Evolutionary conservation across 2,888 invertebrate species (phyloP), one percentile per base, ranked within the genome.

Genomic region (Allacma fusca): DNA sequence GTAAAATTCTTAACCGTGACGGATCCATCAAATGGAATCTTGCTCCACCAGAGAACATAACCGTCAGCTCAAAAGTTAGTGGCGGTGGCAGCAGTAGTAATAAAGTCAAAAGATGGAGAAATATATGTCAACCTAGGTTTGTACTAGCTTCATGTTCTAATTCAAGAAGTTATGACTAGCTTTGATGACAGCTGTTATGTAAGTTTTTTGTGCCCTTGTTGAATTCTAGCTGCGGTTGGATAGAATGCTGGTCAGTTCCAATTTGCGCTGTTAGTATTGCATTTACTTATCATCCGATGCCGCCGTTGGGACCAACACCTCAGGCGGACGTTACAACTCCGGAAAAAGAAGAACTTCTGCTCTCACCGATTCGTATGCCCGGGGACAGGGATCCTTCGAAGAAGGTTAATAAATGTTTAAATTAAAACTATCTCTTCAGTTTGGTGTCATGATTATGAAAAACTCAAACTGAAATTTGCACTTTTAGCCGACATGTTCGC

Each of bases 171-270:
- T n/a, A n/a, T n/a, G n/a, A n/a, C n/a, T n/a, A n/a, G n/a, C n/a
- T n/a, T n/a, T n/a, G n/a, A n/a, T n/a, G n/a, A n/a, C n/a, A n/a
- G n/a, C n/a, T n/a, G n/a, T n/a, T n/a, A n/a, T 34, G 13, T 43
- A 21, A 13, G 1, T 28, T 40, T 72, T 23, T 57, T 43, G 2
- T 34, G 34, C 34, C 34, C 34, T 7, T n/a, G n/a, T n/a, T n/a
- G 13, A 40, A 24, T 82, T 83, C 29, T 76, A 87, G 86, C 75
- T 86, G 86, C 80, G 96, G 97, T 1, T 98, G 98, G 98, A 91
- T 97, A 0, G 97, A 97, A 86, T 97, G 97, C 86, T 97, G 97
- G 97, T 94, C 94, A 68, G 96, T 97, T 7, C 96, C 97, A 0
- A 96, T 97, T 80, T 94, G 96, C 5, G 96, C 96, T 0, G 88